Evolutionary conservation across 2,797 vertebrate genomes (phyloP).

Genomic region (Poecilia wingei): DNA sequence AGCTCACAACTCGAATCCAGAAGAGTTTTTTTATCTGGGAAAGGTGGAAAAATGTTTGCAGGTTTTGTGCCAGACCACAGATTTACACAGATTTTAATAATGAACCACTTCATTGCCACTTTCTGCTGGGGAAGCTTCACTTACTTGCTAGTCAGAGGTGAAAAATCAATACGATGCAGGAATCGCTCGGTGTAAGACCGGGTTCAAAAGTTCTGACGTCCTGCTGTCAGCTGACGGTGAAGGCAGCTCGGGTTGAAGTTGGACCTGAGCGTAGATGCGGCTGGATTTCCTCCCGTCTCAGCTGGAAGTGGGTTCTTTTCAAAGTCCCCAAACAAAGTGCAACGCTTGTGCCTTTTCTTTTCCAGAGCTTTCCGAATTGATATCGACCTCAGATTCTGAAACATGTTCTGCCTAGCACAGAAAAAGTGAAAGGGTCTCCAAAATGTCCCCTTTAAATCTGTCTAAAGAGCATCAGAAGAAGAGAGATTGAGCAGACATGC

Average conservation of each 20-base stretch:
- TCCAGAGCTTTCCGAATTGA: background rate
- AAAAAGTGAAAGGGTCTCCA: background rate
- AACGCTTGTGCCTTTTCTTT: background rate
- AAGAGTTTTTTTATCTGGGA: background rate
- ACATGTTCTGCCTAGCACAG: background rate
- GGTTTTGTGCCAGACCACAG: background rate
- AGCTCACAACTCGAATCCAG: background rate
- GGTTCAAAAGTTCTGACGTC: background rate
- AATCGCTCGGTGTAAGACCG: background rate
- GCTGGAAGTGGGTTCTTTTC: background rate
- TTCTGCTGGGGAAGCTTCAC: background rate
- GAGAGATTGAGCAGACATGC: background rate
- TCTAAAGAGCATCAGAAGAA: background rate
- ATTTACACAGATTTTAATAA: background rate
- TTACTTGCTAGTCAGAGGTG: background rate
- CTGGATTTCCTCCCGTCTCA: slow-evolving; percentile 1
- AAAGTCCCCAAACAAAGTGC: background rate
- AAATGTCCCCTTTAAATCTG: background rate
- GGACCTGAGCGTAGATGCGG: background rate
- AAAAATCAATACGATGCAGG: background rate
- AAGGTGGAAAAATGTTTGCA: background rate
- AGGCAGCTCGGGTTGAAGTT: background rate
- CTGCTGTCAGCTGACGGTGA: background rate
- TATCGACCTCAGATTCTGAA: background rate
- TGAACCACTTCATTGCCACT: background rate